Percentiles rank a stretch among this genome's conserved stretches.
These are phyloP conservation scores for Thecophora atra DNA, from an alignment of 2,888 invertebrate species.

Conservation along the genomic window DNA sequence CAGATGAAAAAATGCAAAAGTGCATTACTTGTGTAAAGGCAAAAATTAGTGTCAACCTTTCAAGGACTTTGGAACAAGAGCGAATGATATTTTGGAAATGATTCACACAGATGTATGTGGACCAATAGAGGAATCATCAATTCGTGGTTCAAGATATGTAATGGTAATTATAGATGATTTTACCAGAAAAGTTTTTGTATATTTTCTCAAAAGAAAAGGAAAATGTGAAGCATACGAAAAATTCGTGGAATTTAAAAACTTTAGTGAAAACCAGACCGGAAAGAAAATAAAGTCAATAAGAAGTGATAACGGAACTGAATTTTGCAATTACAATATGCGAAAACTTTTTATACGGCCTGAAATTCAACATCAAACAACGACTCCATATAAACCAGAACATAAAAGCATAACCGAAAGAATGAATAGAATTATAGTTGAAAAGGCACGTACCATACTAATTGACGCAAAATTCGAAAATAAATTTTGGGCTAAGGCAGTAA, in stretches of 20 bases:
- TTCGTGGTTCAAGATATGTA: slow-evolving; percentile 14
- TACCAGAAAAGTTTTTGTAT: too few relatives aligned
- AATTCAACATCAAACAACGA: slow-evolving; percentile 41
- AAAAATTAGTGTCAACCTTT: too few relatives aligned
- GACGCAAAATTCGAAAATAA: too few relatives aligned
- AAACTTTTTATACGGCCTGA: too few relatives aligned
- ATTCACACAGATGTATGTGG: slow-evolving; percentile 1
- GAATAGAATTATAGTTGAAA: slow-evolving; percentile 41
- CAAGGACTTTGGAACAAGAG: too few relatives aligned
- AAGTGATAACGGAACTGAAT: too few relatives aligned
- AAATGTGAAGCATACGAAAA: too few relatives aligned
- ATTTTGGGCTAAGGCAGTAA: slow-evolving; percentile 43
- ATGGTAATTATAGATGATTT: not conserved
- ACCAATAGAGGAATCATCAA: slow-evolving; percentile 7
- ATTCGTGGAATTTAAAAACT: not conserved
- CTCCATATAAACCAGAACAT: slow-evolving; percentile 38
- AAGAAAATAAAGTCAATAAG: too few relatives aligned
- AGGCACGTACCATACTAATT: slow-evolving; percentile 19
- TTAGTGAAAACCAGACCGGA: too few relatives aligned
- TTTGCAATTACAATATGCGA: too few relatives aligned
- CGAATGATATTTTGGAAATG: not conserved
- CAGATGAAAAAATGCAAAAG: too few relatives aligned
- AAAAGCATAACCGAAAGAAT: slow-evolving; percentile 41
- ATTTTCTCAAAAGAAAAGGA: slow-evolving; percentile 11
- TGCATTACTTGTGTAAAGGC: too few relatives aligned